A percentile compares a stretch with the other conserved stretches of the same genome.
These are phyloP conservation scores for Polydrusus tereticollis DNA, from an alignment of 2,888 invertebrate genomes.

Conservation along the genomic window DNA sequence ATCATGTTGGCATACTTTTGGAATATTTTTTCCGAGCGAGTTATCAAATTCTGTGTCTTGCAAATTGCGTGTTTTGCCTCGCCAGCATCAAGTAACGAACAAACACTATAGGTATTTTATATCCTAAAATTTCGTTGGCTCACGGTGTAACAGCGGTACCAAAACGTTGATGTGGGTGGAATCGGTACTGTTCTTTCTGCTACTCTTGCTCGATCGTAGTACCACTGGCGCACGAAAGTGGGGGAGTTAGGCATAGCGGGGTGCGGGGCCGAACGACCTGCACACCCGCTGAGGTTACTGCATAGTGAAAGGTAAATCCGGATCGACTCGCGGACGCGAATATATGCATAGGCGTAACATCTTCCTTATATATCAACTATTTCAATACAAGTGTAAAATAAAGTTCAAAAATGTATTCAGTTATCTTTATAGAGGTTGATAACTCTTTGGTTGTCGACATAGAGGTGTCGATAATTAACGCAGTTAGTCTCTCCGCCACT, in stretches of 20 bases:
- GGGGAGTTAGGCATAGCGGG: conserved; percentile 29
- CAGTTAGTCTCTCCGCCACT: no score
- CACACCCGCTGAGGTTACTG: conserved; percentile 62
- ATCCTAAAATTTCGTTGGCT: conserved; percentile 12
- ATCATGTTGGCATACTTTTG: no score
- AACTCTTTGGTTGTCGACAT: no score
- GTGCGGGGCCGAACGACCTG: conserved; percentile 59
- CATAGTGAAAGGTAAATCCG: conserved; percentile 67
- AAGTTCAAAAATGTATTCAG: not conserved
- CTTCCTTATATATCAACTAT: not conserved
- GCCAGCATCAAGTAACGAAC: no score
- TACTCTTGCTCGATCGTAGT: conserved; percentile 52
- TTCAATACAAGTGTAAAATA: no score
- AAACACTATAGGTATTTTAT: no score
- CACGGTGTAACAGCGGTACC: conserved; percentile 28
- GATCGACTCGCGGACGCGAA: conserved; percentile 56
- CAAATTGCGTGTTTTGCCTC: no score
- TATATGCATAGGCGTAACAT: conserved; percentile 41
- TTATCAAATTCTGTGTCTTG: no score
- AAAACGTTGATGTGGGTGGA: conserved; percentile 64
- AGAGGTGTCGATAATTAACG: no score
- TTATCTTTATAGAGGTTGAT: no score
- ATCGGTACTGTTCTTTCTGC: conserved; percentile 60
- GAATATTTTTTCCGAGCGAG: no score
- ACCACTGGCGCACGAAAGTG: conserved; percentile 27